A percentile compares a stretch with the other conserved stretches of the same genome.
Conservation (phyloP, 1,140 invertebrate species). For the Drosophila lowei region DNA sequence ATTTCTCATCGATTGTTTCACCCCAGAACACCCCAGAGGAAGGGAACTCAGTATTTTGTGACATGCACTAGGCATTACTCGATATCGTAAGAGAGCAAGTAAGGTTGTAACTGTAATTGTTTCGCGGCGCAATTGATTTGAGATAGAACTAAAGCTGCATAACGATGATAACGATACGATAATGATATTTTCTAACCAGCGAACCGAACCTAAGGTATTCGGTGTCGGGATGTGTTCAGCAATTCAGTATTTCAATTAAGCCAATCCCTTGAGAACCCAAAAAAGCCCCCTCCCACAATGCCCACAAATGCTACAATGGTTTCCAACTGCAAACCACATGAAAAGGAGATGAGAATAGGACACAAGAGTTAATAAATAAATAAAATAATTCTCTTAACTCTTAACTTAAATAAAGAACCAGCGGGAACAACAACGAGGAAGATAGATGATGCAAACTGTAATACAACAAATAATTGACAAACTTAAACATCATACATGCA, state of each 20-base stretch:
- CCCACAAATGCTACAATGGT: constrained; percentile 46
- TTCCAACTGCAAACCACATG: constrained; percentile 50
- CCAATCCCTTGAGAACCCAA: constrained; percentile 42
- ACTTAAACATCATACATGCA: constrained; percentile 52
- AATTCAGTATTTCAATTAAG: constrained; percentile 81
- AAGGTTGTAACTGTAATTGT: constrained; percentile 44
- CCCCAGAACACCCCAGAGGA: too few relatives aligned
- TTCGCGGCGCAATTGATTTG: constrained; percentile 54
- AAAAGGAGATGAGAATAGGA: constrained; percentile 20
- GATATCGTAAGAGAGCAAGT: constrained; percentile 6
- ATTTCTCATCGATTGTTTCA: constrained; percentile 8
- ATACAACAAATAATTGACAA: constrained; percentile 54
- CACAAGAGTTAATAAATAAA: constrained; percentile 38
- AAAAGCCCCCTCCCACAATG: not conserved
- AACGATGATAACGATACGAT: not conserved
- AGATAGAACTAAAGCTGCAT: constrained; percentile 15
- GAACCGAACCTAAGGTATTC: constrained; percentile 45
- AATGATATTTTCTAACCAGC: constrained; percentile 35
- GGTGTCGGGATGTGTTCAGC: constrained; percentile 71
- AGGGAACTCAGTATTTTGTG: constrained; percentile 34
- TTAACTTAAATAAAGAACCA: constrained; percentile 54
- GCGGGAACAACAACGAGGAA: constrained; percentile 82
- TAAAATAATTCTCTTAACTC: constrained; percentile 50
- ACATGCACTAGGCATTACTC: constrained; percentile 39
- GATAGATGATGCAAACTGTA: constrained; percentile 55